Percentiles rank a stretch among this genome's conserved stretches.
phyloP scores from a whole-genome alignment of 2,888 invertebrate genomes.

The Watsonalla binaria region DNA sequence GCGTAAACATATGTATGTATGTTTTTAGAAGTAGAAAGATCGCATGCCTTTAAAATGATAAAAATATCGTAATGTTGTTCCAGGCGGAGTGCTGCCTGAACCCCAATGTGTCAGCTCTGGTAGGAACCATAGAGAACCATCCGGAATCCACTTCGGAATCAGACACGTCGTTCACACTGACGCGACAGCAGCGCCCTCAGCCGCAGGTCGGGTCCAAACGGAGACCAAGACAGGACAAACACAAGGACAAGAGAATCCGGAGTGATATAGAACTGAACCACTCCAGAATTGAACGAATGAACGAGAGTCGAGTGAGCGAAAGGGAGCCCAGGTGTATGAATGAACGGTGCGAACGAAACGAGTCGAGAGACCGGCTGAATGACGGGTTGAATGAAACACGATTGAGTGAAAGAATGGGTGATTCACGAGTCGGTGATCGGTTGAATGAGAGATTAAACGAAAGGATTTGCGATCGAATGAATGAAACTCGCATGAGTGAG shows the following conservation, averaged over 20 bases:
- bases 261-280: slow-evolving; percentile 15
- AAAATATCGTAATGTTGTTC: slow-evolving; percentile 16
- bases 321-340: slow-evolving; percentile 7
- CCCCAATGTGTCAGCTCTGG: slow-evolving; percentile 64
- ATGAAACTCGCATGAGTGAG: slow-evolving; percentile 20
- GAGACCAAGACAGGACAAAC: slow-evolving; percentile 57
- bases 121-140: slow-evolving; percentile 72
- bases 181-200: slow-evolving; percentile 65
- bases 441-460: slow-evolving; percentile 20
- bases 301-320: slow-evolving; percentile 14
- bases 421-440: slow-evolving; percentile 20
- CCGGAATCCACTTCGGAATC: slow-evolving; percentile 73
- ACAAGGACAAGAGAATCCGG: slow-evolving; percentile 37
- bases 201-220: slow-evolving; percentile 66
- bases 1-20: no score
- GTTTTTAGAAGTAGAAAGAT: no score
- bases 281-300: slow-evolving; percentile 17
- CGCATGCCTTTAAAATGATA: no score
- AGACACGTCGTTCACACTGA: slow-evolving; percentile 66
- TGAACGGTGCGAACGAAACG: slow-evolving; percentile 14
- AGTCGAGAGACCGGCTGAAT: slow-evolving; percentile 16
- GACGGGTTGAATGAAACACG: slow-evolving; percentile 14
- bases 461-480: slow-evolving; percentile 19
- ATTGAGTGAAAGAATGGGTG: slow-evolving; percentile 14
- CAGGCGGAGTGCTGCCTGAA: slow-evolving; percentile 74